Evolutionary conservation across 2,797 vertebrate genomes (phyloP), one percentile per base, ranked within the genome.

Genomic region (Phaenicophaeus curvirostris): DNA sequence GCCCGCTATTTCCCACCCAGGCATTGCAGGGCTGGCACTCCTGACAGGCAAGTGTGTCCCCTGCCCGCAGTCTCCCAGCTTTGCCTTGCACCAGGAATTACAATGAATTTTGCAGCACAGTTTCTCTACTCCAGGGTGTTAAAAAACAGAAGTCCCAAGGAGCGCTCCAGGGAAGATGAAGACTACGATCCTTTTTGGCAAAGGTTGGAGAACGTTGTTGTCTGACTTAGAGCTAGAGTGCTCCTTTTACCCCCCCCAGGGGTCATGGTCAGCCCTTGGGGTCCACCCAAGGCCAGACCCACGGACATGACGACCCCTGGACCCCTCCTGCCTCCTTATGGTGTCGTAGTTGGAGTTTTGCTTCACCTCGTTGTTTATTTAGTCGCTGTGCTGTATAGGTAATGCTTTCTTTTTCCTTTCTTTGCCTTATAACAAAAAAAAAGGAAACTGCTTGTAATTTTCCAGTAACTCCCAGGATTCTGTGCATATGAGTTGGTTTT

Each of bases 111-210:
- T 98, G 98, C 98, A 11, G 98, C 98, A n/a, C 99, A 99, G 96
- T 97, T 99, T 76, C 98, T 99, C 96, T 99, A 98, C 96, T 98
- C 98, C 10, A 98, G 97, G 89, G 98, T 98, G 95, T 92, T 98
- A 97, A 98, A 97, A 77, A 98, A 98, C 78, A 97, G 96, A 86
- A 97, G 96, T 44, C 97, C 98, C 72, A 96, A 93, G 85, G 97
- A 94, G 23, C 84, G 71, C 89, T 95, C 95, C 59, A 94, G 98
- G 59, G 97, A 96, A 96, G 98, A 97, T 79, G 98, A 99, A 96
- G 99, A 99, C 65, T 98, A 98, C 85, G 99, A 99, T 96, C 99
- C 99, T 95, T 99, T 99, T 98, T 99, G 99, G 99, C 98, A 98
- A 98, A 99, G 99, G 99, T 99, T 98, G 98, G 98, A 98, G 95